Percentiles rank a stretch among this genome's conserved stretches.
These are phyloP conservation scores for Bryconaethiops microstoma DNA, from an alignment of 2,797 vertebrate genomes.

Conservation along the genomic window DNA sequence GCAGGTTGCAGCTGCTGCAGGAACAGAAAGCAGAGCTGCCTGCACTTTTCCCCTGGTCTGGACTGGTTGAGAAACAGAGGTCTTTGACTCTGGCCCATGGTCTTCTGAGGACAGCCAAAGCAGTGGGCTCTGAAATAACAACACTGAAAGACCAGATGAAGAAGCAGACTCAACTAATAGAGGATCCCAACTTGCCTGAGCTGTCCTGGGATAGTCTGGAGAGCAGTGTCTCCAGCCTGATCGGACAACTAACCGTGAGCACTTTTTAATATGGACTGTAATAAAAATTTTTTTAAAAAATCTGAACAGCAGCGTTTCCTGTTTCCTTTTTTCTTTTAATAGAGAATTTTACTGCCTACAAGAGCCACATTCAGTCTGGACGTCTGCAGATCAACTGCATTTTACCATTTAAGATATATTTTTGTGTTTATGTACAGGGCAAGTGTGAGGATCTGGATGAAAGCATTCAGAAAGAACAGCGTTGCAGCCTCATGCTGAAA, in stretches of 20 bases:
- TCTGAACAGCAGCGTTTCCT: neutral
- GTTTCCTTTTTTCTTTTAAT: neutral
- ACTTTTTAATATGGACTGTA: neutral
- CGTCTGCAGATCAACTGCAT: too few relatives aligned
- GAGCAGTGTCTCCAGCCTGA: constrained; percentile 44
- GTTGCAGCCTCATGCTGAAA: constrained; percentile 15
- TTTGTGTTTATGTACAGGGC: constrained; percentile 17
- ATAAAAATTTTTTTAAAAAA: neutral
- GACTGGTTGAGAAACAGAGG: constrained; percentile 40
- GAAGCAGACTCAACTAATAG: constrained; percentile 45
- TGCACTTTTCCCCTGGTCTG: constrained; percentile 59
- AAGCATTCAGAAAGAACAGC: constrained; percentile 13
- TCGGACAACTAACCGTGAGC: constrained; percentile 61
- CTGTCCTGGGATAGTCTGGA: constrained; percentile 52
- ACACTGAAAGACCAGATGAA: constrained; percentile 45
- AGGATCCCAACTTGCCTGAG: constrained; percentile 49
- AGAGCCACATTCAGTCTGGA: too few relatives aligned
- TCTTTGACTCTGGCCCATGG: constrained; percentile 28
- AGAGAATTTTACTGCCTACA: neutral
- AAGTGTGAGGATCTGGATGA: neutral
- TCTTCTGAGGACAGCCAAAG: constrained; percentile 50
- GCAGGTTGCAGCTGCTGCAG: constrained; percentile 52
- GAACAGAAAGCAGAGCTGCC: constrained; percentile 53
- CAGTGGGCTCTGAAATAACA: constrained; percentile 43
- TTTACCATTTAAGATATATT: neutral